Base-by-base conservation (phyloP, 2,888 invertebrate species). In the Lepidonotus clava region DNA sequence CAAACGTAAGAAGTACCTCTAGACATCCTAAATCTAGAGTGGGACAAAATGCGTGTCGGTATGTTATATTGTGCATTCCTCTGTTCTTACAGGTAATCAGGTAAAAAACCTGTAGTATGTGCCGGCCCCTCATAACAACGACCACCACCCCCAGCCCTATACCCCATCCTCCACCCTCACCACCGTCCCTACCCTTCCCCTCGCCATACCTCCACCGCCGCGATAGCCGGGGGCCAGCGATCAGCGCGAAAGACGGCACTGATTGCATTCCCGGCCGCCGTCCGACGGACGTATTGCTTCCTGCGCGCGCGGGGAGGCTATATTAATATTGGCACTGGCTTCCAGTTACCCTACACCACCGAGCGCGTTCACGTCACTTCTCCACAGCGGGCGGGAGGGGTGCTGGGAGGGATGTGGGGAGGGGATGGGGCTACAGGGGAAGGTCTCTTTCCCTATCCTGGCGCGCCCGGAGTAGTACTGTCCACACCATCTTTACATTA, bases 291-390 rank as follows among this genome's bases (percentile, higher is more conserved):
- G 71, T 71, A 71, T 71, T 71, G 71, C 71, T 38, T 34, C n/a
- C n/a, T 34, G 66, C 46, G 24, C 80, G 41, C 80, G 24, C 1
- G 24, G 28, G 80, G 46, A 80, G 8, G 80, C 51, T 80, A 80
- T 80, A 80, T 80, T 80, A 80, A 80, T 80, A 80, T 51, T 41
- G 80, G 51, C 80, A 51, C 28, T 24, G 28, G 80, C 80, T 28
- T 80, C 80, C 46, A 14, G 80, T 80, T 41, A 80, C 80, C 80
- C 80, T 46, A 80, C 80, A 14, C 28, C 11, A 71, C 71, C 71
- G 21, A 1, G 6, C 36, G 71, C n/a, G n/a, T n/a, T n/a, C n/a
- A n/a, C 18, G 71, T 32, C 56, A n/a, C 18, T 56, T 11, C 56
- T n/a, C 14, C 6, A n/a, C 38, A 38, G 71, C 21, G 5, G n/a